These are phyloP conservation scores for Sphaerodactylus townsendi DNA, from an alignment of 2,113 vertebrate species.

Conservation along the genomic window DNA sequence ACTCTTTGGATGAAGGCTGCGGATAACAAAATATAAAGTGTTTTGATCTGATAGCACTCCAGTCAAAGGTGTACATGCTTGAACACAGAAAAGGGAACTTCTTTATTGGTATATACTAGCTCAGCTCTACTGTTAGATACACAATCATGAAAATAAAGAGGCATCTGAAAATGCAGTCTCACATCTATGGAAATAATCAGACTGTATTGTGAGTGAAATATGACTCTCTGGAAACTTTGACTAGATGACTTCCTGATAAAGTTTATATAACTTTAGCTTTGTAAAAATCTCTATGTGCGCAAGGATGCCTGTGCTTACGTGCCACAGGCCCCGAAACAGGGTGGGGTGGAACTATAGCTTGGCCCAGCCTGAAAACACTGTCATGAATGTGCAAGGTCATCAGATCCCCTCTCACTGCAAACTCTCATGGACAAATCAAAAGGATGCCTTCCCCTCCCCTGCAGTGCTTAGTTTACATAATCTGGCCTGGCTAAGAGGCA, in stretches of 20 bases:
- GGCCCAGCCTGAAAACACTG: conserved; percentile 50
- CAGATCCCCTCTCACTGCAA: conserved; percentile 33
- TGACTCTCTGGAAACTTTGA: conserved; percentile 62
- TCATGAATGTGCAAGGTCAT: conserved; percentile 51
- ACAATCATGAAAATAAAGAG: conserved; percentile 20
- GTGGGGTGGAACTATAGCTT: conserved; percentile 47
- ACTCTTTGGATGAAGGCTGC: not conserved
- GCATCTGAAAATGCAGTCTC: not conserved
- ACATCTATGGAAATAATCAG: conserved; percentile 20
- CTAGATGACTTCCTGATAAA: conserved; percentile 72
- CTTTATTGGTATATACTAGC: not conserved
- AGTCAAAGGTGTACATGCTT: not conserved
- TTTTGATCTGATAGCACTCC: not conserved
- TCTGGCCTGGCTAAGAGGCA: not conserved
- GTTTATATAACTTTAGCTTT: conserved; percentile 68
- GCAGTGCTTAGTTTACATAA: not conserved
- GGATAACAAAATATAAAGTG: not conserved
- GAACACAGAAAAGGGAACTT: not conserved
- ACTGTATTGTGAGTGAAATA: conserved; percentile 59
- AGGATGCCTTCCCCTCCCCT: not conserved
- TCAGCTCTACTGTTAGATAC: not conserved
- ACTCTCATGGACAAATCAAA: conserved; percentile 12
- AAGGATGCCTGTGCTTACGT: conserved; percentile 67
- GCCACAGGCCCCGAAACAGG: conserved; percentile 66
- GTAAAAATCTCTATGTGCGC: conserved; percentile 9